phyloP scores from a whole-genome alignment of 2,113 vertebrate species.

The Aythya baeri region DNA sequence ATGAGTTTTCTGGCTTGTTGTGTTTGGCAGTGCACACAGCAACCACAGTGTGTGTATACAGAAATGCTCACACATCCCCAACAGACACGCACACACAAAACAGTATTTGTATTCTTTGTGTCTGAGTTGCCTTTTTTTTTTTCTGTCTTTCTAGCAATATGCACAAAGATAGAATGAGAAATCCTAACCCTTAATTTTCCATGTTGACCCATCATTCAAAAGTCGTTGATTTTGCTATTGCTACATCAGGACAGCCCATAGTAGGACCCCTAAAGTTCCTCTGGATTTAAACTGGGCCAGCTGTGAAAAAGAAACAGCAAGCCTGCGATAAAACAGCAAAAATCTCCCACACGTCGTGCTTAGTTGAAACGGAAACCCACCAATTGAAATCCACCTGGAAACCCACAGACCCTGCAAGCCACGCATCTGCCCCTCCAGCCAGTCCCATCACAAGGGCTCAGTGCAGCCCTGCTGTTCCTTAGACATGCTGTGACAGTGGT shows the following conservation, averaged over 20 bases:
- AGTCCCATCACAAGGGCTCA: fast-evolving
- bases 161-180: not conserved
- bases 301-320: not conserved
- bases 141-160: not conserved
- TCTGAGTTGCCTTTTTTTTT: not conserved
- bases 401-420: not conserved
- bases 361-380: not conserved
- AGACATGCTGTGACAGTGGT: not conserved
- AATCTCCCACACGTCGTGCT: not conserved
- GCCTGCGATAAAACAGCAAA: not conserved
- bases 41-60: not conserved
- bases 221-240: not conserved
- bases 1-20: not conserved
- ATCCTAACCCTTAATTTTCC: not conserved
- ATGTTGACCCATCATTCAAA: not conserved
- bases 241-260: not conserved
- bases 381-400: not conserved
- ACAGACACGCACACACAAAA: not conserved
- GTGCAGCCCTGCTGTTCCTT: not conserved
- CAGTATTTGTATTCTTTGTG: not conserved
- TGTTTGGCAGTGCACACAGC: not conserved
- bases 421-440: not conserved
- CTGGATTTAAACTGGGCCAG: not conserved
- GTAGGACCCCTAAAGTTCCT: not conserved
- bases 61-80: not conserved